phyloP scores from a whole-genome alignment of 2,888 invertebrate genomes.

The Athripsodes cinereus region DNA sequence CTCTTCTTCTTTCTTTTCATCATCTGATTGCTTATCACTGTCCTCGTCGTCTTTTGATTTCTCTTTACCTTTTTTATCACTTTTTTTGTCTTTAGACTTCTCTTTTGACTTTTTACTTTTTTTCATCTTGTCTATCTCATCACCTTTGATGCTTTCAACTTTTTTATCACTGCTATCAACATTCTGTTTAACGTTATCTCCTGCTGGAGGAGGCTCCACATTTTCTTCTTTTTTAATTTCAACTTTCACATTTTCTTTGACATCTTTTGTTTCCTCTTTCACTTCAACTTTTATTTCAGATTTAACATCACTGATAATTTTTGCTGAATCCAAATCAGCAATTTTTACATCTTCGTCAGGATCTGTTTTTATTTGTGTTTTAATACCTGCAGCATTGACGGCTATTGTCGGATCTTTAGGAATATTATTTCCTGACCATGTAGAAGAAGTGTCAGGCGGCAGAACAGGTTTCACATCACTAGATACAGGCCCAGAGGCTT shows the following conservation, averaged over 20 bases:
- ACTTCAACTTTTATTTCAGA: slow-evolving; percentile 14
- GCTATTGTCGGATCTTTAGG: too few species aligned
- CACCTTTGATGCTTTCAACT: slow-evolving; percentile 22
- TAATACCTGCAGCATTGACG: slow-evolving; percentile 27
- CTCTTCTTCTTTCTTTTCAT: slow-evolving; percentile 57
- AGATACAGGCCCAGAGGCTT: slow-evolving; percentile 23
- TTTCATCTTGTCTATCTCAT: slow-evolving; percentile 22
- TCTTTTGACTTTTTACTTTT: slow-evolving; percentile 37
- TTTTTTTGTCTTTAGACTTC: slow-evolving; percentile 39
- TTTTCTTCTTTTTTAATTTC: slow-evolving; percentile 12
- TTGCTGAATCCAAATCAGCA: slow-evolving; percentile 47
- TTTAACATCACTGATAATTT: slow-evolving; percentile 34
- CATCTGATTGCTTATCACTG: slow-evolving; percentile 46
- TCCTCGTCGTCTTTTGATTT: slow-evolving; percentile 46
- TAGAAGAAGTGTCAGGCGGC: neutral
- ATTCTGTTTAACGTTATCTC: neutral
- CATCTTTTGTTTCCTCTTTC: slow-evolving; percentile 11
- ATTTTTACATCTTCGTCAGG: slow-evolving; percentile 50
- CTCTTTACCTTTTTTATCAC: slow-evolving; percentile 45
- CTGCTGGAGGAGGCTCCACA: slow-evolving; percentile 5
- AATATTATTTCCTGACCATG: neutral
- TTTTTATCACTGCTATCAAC: neutral
- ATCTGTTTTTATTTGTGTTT: slow-evolving; percentile 47
- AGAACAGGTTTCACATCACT: neutral
- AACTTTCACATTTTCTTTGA: slow-evolving; percentile 9